A percentile compares a stretch with the other conserved stretches of the same genome.
Conservation (phyloP, 2,113 vertebrate species). For the Odocoileus virginianus region DNA sequence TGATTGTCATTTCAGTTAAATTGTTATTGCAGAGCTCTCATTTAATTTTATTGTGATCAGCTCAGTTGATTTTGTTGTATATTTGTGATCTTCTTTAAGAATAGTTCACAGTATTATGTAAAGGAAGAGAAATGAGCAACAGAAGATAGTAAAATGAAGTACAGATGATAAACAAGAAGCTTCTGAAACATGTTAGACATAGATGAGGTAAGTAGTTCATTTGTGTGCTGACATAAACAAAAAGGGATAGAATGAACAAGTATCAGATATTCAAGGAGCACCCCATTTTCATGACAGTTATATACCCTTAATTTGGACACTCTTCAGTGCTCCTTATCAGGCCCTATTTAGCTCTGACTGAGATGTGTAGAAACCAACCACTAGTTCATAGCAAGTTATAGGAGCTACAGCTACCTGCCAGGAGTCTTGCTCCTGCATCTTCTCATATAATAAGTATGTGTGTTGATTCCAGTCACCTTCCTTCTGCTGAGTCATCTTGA, state of each 20-base stretch:
- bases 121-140: not conserved
- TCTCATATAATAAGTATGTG: not conserved
- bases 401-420: not conserved
- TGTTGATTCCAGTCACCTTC: not conserved
- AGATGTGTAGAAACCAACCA: not conserved
- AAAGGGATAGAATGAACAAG: not conserved
- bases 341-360: not conserved
- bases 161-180: not conserved
- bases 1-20: not conserved
- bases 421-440: not conserved
- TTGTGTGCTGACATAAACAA: not conserved
- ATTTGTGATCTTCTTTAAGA: not conserved
- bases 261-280: not conserved
- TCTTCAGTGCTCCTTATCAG: not conserved
- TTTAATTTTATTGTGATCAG: not conserved
- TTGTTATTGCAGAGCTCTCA: not conserved
- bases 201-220: not conserved
- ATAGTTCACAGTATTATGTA: not conserved
- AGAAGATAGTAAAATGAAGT: not conserved
- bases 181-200: not conserved
- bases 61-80: not conserved
- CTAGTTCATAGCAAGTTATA: not conserved
- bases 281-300: not conserved
- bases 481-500: not conserved
- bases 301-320: not conserved